Evolutionary conservation across 1,140 invertebrate genomes (phyloP).

Genomic region (Cyrtorhinus lividipennis): DNA sequence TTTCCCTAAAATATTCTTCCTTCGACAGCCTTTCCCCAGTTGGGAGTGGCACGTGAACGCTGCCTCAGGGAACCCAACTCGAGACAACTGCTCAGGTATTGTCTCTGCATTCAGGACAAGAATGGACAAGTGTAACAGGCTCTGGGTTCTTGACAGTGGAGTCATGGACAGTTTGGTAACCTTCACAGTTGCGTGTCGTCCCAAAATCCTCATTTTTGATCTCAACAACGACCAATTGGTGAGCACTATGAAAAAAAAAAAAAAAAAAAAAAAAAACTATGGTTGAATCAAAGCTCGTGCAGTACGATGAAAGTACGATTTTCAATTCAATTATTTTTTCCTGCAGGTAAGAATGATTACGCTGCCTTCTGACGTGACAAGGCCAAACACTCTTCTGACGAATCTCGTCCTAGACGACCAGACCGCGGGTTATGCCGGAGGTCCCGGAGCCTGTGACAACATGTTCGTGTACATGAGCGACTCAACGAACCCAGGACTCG

Average conservation of each 20-base stretch:
- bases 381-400: conserved; percentile 53
- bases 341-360: conserved; percentile 28
- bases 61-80: conserved; percentile 25
- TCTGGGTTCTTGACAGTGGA: conserved; percentile 60
- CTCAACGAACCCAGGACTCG: conserved; percentile 55
- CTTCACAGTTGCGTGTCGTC: conserved; percentile 55
- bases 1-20: too few species aligned
- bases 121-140: conserved; percentile 53
- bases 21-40: conserved; percentile 50
- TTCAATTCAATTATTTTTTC: too few species aligned
- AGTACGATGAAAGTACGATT: too few species aligned
- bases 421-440: conserved; percentile 17
- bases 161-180: conserved; percentile 58
- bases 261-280: background rate
- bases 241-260: conserved; percentile 14
- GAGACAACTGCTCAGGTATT: conserved; percentile 54
- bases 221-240: conserved; percentile 32
- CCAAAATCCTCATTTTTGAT: conserved; percentile 66
- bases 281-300: background rate
- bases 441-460: conserved; percentile 45
- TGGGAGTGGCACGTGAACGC: conserved; percentile 62
- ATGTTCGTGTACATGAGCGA: conserved; percentile 63
- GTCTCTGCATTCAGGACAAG: conserved; percentile 61
- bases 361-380: conserved; percentile 46
- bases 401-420: conserved; percentile 59